A percentile compares a stretch with the other conserved stretches of the same genome.
Evolutionary conservation across 2,888 invertebrate species (phyloP).

Genomic region (Glyphotaelius pellucidus): DNA sequence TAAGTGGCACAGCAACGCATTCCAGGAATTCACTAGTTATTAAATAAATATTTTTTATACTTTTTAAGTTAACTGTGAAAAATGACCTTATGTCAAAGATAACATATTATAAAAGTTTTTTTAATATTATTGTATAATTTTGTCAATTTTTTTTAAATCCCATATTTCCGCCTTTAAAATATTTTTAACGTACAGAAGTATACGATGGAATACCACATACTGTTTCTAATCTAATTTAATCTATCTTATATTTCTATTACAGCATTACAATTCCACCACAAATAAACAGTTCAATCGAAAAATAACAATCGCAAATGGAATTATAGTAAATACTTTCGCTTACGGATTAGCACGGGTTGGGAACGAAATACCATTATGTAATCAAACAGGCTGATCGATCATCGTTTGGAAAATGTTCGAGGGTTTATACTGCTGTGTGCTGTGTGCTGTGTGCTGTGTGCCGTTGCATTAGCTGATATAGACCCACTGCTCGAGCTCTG

Average conservation of each 20-base stretch:
- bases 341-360: not conserved
- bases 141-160: too few species aligned
- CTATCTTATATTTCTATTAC: not conserved
- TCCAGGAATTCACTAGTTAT: too few species aligned
- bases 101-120: too few species aligned
- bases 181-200: too few species aligned
- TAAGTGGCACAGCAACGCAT: too few species aligned
- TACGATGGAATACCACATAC: not conserved
- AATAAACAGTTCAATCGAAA: not conserved
- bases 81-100: too few species aligned
- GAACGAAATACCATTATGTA: not conserved
- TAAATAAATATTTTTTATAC: too few species aligned
- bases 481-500: not conserved
- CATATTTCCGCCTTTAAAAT: too few species aligned
- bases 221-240: too few species aligned
- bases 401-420: not conserved
- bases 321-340: not conserved
- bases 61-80: too few species aligned
- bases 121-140: too few species aligned
- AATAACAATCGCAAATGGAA: not conserved
- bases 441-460: not conserved
- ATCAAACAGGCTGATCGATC: not conserved
- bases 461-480: not conserved
- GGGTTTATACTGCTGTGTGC: not conserved
- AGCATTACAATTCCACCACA: not conserved